Conservation (phyloP, 2,113 vertebrate species). For the Neogobius melanostomus region DNA sequence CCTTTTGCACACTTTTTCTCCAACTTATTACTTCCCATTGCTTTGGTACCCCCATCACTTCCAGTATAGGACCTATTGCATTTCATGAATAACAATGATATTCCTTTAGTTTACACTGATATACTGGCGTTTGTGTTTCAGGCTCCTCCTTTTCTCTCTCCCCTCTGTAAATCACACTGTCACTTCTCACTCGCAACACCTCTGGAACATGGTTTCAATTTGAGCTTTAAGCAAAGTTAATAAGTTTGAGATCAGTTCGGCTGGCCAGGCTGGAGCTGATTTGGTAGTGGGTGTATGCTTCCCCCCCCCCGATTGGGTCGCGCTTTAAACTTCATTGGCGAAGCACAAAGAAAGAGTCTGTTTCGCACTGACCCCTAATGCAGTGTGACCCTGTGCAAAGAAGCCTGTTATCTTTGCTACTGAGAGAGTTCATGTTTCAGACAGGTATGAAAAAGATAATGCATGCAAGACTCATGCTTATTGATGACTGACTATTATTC, state of each 20-base stretch:
- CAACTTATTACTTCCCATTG: too few species aligned
- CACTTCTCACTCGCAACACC: conserved; percentile 72
- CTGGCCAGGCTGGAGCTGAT: conserved; percentile 73
- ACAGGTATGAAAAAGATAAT: conserved; percentile 71
- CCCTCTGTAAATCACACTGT: conserved; percentile 69
- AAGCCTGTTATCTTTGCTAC: conserved; percentile 71
- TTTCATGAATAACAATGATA: too few species aligned
- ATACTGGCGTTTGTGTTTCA: conserved; percentile 22
- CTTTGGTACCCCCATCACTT: too few species aligned
- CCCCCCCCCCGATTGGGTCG: conserved; percentile 69
- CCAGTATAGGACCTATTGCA: too few species aligned
- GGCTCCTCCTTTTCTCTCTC: not conserved
- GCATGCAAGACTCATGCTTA: conserved; percentile 26
- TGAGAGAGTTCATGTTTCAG: conserved; percentile 74
- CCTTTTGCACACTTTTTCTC: too few species aligned
- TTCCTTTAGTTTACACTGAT: too few species aligned
- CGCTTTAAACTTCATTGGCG: conserved; percentile 72
- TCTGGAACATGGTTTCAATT: conserved; percentile 76
- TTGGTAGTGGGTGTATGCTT: conserved; percentile 70
- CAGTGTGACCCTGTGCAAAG: conserved; percentile 71
- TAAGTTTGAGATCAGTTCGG: conserved; percentile 78
- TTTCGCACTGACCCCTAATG: conserved; percentile 65
- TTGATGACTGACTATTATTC: conserved; percentile 5
- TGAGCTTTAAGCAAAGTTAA: conserved; percentile 71
- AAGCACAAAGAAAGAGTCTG: conserved; percentile 77